Evolutionary conservation across 2,113 vertebrate species (phyloP).

Genomic region (Lepus timidus): DNA sequence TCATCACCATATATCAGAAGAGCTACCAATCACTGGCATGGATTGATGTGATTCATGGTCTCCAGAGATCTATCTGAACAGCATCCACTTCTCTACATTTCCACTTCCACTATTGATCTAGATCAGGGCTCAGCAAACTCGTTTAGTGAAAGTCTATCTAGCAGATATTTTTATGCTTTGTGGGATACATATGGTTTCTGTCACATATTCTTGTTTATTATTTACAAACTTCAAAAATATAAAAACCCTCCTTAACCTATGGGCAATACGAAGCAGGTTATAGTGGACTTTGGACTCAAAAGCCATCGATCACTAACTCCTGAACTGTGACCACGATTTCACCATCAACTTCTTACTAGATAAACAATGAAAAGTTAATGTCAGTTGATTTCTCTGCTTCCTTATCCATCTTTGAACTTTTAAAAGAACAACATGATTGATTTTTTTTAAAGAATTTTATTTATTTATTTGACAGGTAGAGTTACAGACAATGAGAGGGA

Average conservation of each 20-base stretch:
- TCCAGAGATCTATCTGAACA: background rate
- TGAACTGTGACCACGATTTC: background rate
- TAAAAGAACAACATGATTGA: background rate
- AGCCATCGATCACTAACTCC: background rate
- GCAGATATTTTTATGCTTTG: background rate
- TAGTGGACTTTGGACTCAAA: background rate
- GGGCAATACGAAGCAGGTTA: background rate
- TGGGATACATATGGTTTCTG: background rate
- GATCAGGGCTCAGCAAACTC: background rate
- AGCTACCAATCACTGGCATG: background rate
- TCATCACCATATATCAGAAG: background rate
- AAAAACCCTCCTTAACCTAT: background rate
- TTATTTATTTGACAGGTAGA: no score
- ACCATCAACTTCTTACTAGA: background rate
- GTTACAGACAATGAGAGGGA: no score
- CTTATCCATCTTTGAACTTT: background rate
- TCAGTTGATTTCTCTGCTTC: background rate
- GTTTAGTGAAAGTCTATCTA: background rate
- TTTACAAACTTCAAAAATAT: background rate
- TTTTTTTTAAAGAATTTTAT: no score
- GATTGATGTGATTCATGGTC: background rate
- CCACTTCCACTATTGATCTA: background rate
- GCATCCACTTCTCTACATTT: background rate
- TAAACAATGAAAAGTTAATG: background rate
- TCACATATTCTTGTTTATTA: background rate